A percentile compares a stretch with the other conserved stretches of the same genome.
These are phyloP conservation scores for Trematomus bernacchii DNA, from an alignment of 2,797 vertebrate species.

Conservation along the genomic window DNA sequence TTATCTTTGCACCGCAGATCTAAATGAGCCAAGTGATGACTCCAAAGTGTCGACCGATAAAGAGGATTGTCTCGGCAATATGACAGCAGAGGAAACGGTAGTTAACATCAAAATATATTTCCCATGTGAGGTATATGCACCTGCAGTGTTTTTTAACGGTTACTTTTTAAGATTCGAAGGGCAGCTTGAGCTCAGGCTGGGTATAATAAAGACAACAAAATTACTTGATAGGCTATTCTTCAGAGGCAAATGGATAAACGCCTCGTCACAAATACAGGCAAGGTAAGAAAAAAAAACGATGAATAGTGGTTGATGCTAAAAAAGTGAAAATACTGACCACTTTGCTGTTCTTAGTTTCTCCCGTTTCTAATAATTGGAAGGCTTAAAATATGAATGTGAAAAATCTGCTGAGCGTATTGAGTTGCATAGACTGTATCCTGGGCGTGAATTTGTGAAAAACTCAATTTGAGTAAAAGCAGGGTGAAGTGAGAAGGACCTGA, in stretches of 20 bases:
- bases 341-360: background rate
- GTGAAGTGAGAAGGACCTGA: background rate
- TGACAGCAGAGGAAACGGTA: slow-evolving; percentile 31
- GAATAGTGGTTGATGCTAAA: too few relatives aligned
- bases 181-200: background rate
- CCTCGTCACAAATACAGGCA: too few relatives aligned
- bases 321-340: background rate
- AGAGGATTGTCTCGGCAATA: background rate
- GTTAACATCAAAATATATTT: slow-evolving; percentile 16
- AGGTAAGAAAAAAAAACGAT: too few relatives aligned
- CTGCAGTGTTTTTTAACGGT: background rate
- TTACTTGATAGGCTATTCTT: background rate
- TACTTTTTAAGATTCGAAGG: background rate
- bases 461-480: background rate
- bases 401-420: background rate
- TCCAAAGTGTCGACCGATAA: background rate
- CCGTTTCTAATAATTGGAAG: background rate
- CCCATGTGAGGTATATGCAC: background rate
- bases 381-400: background rate
- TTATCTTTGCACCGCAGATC: slow-evolving; percentile 20
- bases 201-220: background rate
- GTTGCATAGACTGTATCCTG: background rate
- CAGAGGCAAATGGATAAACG: background rate
- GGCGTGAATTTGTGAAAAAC: background rate
- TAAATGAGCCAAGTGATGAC: background rate